Percentiles rank a stretch among this genome's conserved stretches.
Conservation (phyloP, 2,797 vertebrate genomes). For the Morus bassanus region DNA sequence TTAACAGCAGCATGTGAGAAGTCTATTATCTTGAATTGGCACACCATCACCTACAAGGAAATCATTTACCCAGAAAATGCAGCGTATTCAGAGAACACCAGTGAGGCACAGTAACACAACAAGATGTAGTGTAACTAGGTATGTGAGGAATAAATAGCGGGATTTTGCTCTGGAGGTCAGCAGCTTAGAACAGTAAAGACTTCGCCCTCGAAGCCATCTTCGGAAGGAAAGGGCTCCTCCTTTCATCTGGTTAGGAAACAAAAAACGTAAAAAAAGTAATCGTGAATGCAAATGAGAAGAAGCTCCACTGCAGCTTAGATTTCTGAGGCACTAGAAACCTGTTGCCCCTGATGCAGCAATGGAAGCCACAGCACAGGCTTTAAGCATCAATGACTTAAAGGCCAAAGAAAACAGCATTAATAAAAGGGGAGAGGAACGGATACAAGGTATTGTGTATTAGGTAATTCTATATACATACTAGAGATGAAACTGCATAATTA, state of each 20-base stretch:
- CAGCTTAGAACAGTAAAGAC: constrained; percentile 88
- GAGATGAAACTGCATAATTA: not conserved
- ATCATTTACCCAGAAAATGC: not conserved
- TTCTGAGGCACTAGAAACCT: not conserved
- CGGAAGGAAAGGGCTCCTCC: constrained; percentile 79
- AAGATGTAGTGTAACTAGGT: constrained; percentile 82
- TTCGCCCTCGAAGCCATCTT: constrained; percentile 85
- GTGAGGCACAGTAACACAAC: constrained; percentile 84
- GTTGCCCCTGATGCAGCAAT: not conserved
- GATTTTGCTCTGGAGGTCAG: constrained; percentile 84
- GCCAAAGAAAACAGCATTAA: not conserved
- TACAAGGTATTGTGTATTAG: not conserved
- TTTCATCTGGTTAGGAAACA: constrained; percentile 77
- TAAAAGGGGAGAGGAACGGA: not conserved
- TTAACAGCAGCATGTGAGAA: constrained; percentile 73
- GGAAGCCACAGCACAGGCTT: not conserved
- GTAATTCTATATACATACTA: not conserved
- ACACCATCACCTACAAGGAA: constrained; percentile 1
- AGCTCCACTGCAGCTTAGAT: not conserved
- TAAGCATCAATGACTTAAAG: not conserved
- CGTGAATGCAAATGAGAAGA: not conserved
- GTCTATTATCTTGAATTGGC: constrained; percentile 4
- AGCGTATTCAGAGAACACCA: constrained; percentile 77
- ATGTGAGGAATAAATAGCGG: constrained; percentile 85
- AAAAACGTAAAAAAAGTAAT: rapidly evolving